Evolutionary conservation across 2,888 invertebrate species (phyloP), one percentile per base, ranked within the genome.

Genomic region (Macrosoma leucophasiata): DNA sequence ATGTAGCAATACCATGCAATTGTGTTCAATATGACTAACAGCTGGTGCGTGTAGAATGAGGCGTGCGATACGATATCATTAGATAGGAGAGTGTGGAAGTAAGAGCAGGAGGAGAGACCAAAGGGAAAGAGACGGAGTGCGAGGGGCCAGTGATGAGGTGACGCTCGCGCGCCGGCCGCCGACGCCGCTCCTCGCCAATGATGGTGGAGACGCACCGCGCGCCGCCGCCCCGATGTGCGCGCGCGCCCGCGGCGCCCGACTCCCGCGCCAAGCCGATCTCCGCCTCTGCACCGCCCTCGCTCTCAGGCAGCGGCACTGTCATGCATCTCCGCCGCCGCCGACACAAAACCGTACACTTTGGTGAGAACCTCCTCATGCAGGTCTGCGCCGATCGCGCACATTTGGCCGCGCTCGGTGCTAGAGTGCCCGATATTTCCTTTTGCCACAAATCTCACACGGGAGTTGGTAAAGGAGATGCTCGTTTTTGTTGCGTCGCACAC

Each of bases 341-440:
- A 38, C 91, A 91, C 76, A 91, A 91, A 73, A 91, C 91, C 29
- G 91, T 92, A 29, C 91, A 91, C 71, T 92, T 92, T 62, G 91
- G 91, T 38, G 91, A 91, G 62, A 91, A 91, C 67, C 84, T 91
- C 14, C 69, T 91, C 49, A 87, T 91, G 70, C 91, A 91, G 70
- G 91, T 91, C 31, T 91, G 90, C 69, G 89, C 90, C 45, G 91
- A 91, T 70, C 87, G 90, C 36, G 89, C 84, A 10, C 84, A 84
- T 50, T 62, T 84, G 43, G 73, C 84, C 23, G 81, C 84, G 24
- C 70, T 84, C 33, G 85, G 85, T 23, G 84, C 84, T 22, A 68
- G 84, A 42, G 63, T 82, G 32, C 84, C 84, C 11, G 82, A 84
- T 52, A 68, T 84, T 50, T 78, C 81, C 29, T 84, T 84, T 55